These are phyloP conservation scores for Poicephalus meyeri DNA, from an alignment of 2,113 vertebrate species.

Conservation along the genomic window DNA sequence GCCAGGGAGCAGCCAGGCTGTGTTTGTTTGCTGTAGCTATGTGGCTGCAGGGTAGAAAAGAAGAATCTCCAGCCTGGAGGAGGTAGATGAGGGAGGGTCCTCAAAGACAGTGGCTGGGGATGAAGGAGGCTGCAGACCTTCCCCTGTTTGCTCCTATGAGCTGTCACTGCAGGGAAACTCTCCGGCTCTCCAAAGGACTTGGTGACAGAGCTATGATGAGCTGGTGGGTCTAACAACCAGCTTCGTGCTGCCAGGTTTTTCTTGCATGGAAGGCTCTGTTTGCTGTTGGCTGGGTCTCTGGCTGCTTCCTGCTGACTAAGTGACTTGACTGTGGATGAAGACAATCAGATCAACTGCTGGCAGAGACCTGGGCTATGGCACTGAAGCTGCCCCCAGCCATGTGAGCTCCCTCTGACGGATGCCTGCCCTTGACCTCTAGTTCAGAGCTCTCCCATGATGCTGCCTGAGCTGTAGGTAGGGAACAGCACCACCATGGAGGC, in stretches of 20 bases:
- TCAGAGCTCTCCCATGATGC: neutral
- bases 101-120: neutral
- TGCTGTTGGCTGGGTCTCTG: neutral
- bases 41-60: neutral
- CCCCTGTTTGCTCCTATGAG: neutral
- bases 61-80: neutral
- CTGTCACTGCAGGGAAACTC: neutral
- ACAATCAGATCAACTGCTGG: neutral
- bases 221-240: neutral
- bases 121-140: neutral
- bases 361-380: fast-evolving
- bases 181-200: neutral
- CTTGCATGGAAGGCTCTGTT: neutral
- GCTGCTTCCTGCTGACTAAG: neutral
- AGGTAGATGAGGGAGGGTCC: neutral
- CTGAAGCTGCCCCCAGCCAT: neutral
- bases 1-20: neutral
- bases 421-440: neutral
- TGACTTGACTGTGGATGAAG: neutral
- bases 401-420: neutral
- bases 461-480: neutral
- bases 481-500: fast-evolving
- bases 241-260: neutral
- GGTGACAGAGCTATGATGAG: fast-evolving
- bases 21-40: slow-evolving; percentile 17